These are phyloP conservation scores for Grallaria varia DNA, from an alignment of 2,113 vertebrate genomes.

Conservation along the genomic window DNA sequence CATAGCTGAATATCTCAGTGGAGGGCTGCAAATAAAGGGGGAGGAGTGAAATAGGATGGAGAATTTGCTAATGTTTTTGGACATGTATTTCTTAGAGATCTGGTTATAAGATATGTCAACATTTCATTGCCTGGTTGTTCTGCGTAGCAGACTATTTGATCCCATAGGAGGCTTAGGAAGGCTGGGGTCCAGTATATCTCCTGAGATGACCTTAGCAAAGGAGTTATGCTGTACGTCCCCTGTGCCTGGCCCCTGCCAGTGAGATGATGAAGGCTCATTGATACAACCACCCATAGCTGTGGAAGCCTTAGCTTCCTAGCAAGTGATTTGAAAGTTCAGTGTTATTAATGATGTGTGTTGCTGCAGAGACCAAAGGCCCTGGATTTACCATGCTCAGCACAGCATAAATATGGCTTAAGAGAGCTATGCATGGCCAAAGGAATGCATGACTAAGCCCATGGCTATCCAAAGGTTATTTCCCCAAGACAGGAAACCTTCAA, in stretches of 20 bases:
- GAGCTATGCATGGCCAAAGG: not conserved
- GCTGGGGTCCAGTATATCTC: not conserved
- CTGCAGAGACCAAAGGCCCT: not conserved
- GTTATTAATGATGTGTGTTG: not conserved
- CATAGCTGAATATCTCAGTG: not conserved
- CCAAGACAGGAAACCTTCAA: not conserved
- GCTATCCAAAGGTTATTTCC: not conserved
- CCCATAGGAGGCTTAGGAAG: not conserved
- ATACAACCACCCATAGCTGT: not conserved
- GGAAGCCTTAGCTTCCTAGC: not conserved
- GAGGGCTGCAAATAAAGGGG: not conserved
- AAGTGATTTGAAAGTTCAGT: not conserved
- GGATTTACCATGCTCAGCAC: not conserved
- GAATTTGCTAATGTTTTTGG: not conserved
- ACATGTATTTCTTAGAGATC: not conserved
- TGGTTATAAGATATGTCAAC: not conserved
- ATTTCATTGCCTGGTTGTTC: not conserved
- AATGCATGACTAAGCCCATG: not conserved
- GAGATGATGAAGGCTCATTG: not conserved
- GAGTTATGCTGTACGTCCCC: not conserved
- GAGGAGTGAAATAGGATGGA: not conserved
- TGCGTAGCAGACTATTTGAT: not conserved
- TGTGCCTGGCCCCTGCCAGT: not conserved
- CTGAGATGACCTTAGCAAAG: not conserved
- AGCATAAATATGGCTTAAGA: not conserved